These are phyloP conservation scores for Xerus rutilus DNA, from an alignment of 2,797 vertebrate species.

Conservation along the genomic window DNA sequence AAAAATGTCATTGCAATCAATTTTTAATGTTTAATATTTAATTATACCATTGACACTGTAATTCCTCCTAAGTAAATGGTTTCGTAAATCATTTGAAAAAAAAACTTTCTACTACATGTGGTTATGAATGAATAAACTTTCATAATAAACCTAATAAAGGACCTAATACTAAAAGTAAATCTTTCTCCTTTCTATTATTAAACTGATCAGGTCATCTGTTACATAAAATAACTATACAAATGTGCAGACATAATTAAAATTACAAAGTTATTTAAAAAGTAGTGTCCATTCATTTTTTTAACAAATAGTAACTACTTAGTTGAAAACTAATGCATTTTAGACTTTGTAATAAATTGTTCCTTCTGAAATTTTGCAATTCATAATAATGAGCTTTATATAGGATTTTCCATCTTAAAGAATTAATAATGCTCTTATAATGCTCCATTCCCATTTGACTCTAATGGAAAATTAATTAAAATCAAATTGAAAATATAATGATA, in stretches of 20 bases:
- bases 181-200: conserved; percentile 53
- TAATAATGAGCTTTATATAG: not conserved
- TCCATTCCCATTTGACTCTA: not conserved
- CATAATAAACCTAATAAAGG: not conserved
- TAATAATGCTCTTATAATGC: not conserved
- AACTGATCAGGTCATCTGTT: not conserved
- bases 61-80: not conserved
- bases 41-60: not conserved
- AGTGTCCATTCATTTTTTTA: conserved; percentile 54
- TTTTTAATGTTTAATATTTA: not conserved
- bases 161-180: conserved; percentile 33
- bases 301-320: conserved; percentile 12
- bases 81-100: not conserved
- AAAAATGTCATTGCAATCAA: not conserved
- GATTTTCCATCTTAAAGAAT: not conserved
- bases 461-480: not conserved
- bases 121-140: not conserved
- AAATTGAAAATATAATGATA: not conserved
- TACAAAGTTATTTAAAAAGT: conserved; percentile 42
- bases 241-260: conserved; percentile 58
- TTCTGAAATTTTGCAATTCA: conserved; percentile 54
- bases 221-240: not conserved
- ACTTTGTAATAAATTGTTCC: conserved; percentile 39
- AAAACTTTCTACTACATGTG: not conserved
- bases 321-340: conserved; percentile 38